Evolutionary conservation across 30 jellyfish, hydroid and myxozoan genomes (phyloP).

Genomic region (Catostylus mosaicus): DNA sequence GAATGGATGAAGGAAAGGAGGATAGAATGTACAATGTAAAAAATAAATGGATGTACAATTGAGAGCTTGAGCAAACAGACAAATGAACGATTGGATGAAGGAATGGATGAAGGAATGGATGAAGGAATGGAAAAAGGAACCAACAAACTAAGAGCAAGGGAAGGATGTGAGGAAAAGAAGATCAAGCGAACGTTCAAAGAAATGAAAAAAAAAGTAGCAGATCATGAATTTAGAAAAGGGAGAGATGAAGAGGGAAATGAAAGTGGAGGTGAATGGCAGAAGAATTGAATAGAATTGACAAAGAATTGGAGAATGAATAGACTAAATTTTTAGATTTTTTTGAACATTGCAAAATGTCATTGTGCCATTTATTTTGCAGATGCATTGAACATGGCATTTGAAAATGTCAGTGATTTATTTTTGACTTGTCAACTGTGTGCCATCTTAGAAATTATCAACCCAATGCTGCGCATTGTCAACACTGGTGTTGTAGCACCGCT

Average conservation of each 20-base stretch:
- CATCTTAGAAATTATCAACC: slow-evolving; percentile 84
- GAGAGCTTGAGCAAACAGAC: too few species aligned
- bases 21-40: too few species aligned
- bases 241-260: neutral
- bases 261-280: neutral
- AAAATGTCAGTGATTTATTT: slow-evolving; percentile 86
- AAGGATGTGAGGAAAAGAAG: too few species aligned
- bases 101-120: too few species aligned
- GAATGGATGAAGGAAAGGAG: too few species aligned
- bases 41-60: too few species aligned
- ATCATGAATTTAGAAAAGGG: neutral
- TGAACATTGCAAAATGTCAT: neutral
- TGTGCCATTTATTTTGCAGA: slow-evolving; percentile 39
- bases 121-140: too few species aligned
- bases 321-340: neutral
- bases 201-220: neutral
- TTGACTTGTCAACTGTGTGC: slow-evolving; percentile 93
- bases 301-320: neutral
- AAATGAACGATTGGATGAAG: too few species aligned
- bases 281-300: neutral
- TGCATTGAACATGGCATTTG: slow-evolving; percentile 74
- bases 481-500: slow-evolving; percentile 97
- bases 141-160: too few species aligned
- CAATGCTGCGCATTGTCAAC: slow-evolving; percentile 88
- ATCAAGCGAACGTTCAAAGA: too few species aligned